These are phyloP conservation scores for Zeuzera pyrina DNA, from an alignment of 2,888 invertebrate genomes.

Conservation along the genomic window DNA sequence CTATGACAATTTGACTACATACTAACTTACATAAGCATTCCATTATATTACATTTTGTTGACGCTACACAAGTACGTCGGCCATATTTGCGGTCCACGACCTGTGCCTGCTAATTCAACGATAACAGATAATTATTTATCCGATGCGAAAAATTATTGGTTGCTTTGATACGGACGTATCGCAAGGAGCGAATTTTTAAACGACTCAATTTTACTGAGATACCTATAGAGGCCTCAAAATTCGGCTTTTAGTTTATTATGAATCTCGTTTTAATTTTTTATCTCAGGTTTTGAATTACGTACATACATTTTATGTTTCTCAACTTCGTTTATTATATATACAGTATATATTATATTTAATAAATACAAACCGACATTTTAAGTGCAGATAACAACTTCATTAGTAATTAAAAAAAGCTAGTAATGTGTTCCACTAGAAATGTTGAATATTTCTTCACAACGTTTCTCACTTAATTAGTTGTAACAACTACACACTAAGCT, in stretches of 20 bases:
- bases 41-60: not conserved
- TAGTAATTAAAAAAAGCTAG: too few relatives aligned
- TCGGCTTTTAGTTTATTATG: not conserved
- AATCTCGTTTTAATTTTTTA: too few relatives aligned
- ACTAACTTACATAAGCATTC: too few relatives aligned
- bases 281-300: too few relatives aligned
- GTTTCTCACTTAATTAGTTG: constrained; percentile 60
- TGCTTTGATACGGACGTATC: constrained; percentile 37
- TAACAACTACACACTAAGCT: constrained; percentile 34
- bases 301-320: too few relatives aligned
- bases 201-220: constrained; percentile 46
- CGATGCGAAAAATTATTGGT: constrained; percentile 63
- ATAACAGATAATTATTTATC: constrained; percentile 64
- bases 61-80: constrained; percentile 26
- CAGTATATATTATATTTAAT: too few relatives aligned
- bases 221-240: constrained; percentile 2
- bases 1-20: too few relatives aligned
- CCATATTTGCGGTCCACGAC: constrained; percentile 53
- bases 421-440: constrained; percentile 43
- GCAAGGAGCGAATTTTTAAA: constrained; percentile 42
- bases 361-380: too few relatives aligned
- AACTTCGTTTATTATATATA: too few relatives aligned
- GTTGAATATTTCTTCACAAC: constrained; percentile 33
- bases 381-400: too few relatives aligned
- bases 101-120: constrained; percentile 48